Conservation (phyloP, 1,140 invertebrate genomes). For the Microplitis mediator region DNA sequence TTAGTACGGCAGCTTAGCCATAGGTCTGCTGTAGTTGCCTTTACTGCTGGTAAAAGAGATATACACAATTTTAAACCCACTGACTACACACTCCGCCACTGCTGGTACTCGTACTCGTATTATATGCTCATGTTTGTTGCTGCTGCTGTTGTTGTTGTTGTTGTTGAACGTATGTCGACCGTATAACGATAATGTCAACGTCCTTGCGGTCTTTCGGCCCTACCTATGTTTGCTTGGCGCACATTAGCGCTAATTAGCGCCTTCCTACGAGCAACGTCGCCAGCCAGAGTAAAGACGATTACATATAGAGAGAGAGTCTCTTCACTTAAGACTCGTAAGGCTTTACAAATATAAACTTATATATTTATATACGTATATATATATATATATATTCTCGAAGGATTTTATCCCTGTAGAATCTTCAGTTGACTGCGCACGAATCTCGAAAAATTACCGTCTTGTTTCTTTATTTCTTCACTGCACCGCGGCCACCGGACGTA, state of each 20-base stretch:
- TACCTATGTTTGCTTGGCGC: constrained; percentile 29
- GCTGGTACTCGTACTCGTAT: too few species aligned
- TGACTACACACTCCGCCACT: neutral
- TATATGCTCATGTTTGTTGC: too few species aligned
- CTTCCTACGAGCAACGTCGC: constrained; percentile 35
- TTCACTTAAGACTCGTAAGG: too few species aligned
- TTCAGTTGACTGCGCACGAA: too few species aligned
- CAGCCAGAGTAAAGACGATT: constrained; percentile 36
- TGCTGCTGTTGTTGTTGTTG: neutral
- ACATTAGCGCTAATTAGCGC: constrained; percentile 40
- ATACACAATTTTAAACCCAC: neutral
- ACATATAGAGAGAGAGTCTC: constrained; percentile 24
- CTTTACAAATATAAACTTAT: neutral
- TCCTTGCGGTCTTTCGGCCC: constrained; percentile 28
- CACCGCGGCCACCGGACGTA: too few species aligned
- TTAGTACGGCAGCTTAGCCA: neutral
- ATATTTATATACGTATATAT: neutral
- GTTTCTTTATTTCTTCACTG: too few species aligned
- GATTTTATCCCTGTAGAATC: too few species aligned
- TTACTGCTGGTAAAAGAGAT: neutral
- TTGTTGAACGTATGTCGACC: constrained; percentile 13
- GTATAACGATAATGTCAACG: constrained; percentile 37
- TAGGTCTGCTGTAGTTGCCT: too few species aligned
- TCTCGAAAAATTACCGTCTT: too few species aligned
- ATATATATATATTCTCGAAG: too few species aligned